Evolutionary conservation across 2,888 invertebrate species (phyloP).

Genomic region (Argynnis bischoffii): DNA sequence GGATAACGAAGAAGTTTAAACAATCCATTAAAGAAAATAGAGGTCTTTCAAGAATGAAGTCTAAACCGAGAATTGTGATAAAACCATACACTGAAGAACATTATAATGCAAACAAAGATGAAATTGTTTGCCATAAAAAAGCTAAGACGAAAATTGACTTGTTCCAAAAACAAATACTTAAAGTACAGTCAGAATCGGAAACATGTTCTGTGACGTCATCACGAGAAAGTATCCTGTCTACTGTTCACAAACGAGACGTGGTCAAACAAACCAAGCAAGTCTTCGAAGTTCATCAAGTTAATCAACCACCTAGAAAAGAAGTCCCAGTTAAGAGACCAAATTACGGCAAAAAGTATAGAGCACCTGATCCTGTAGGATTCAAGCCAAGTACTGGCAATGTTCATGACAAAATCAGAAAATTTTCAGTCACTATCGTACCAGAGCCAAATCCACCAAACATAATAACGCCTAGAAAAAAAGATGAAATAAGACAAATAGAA

Average conservation of each 20-base stretch:
- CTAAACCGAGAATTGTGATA: slow-evolving; percentile 69
- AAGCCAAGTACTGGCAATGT: slow-evolving; percentile 67
- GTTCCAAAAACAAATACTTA: slow-evolving; percentile 75
- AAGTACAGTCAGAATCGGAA: slow-evolving; percentile 69
- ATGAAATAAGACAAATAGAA: slow-evolving; percentile 56
- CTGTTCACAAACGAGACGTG: slow-evolving; percentile 42
- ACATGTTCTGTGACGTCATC: slow-evolving; percentile 66
- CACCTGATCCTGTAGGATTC: slow-evolving; percentile 46
- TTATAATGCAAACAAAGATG: slow-evolving; percentile 62
- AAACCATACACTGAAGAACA: slow-evolving; percentile 70
- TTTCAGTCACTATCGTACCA: slow-evolving; percentile 59
- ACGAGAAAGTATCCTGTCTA: slow-evolving; percentile 38
- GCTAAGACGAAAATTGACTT: slow-evolving; percentile 76
- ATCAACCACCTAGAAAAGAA: neutral
- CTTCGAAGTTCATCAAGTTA: slow-evolving; percentile 55
- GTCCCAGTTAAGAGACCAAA: slow-evolving; percentile 52
- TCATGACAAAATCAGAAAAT: slow-evolving; percentile 73
- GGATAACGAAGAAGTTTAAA: slow-evolving; percentile 64
- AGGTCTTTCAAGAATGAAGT: slow-evolving; percentile 36
- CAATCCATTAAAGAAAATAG: slow-evolving; percentile 64
- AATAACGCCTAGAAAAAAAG: slow-evolving; percentile 61
- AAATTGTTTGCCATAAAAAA: slow-evolving; percentile 70
- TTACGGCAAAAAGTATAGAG: slow-evolving; percentile 41
- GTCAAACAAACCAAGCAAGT: slow-evolving; percentile 66
- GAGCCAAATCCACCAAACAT: slow-evolving; percentile 52